Evolutionary conservation across 2,113 vertebrate genomes (phyloP), one percentile per base, ranked within the genome.

Genomic region (Ptilonorhynchus violaceus): DNA sequence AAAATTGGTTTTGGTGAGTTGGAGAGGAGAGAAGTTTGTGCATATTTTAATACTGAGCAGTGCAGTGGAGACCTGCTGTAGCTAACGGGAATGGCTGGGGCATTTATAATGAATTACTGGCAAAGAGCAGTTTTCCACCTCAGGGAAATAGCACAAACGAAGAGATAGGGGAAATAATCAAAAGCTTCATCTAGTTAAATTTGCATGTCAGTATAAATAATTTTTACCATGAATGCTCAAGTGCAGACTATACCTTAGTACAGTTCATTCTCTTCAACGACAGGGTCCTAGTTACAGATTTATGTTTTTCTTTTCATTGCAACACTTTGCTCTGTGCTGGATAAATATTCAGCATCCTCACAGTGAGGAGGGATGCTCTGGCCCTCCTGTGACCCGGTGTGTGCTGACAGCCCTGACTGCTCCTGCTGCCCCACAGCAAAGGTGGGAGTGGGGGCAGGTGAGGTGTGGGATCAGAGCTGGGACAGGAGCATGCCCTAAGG

Each of bases 91-190:
- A 88, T 89, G 93, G 85, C 87, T 96, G 78, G 92, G 87, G 84
- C 87, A 97, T 96, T 96, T 96, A 82, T 91, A 96, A 94, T 93
- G 92, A 96, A 94, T 94, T 92, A 88, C 88, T 93, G 92, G 92
- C 79, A 96, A 92, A 91, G 90, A 81, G 85, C 92, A 53, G 86
- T 96, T 92, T 90, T 90, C 83, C 82, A 95, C 88, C 85, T 94
- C 82, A 35, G 92, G 85, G 88, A 94, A 90, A 90, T 4, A 83
- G 75, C 67, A 64, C 47, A 84, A 93, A 93, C 64, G 85, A 84
- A 75, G 64, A 95, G 79, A 88, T 52, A 55, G 72, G 39, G 44
- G 49, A 78, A 88, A 96, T 86, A 96, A 94, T 94, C 78, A 83
- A 52, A 95, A 94, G 79, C 63, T 96, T 94, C 85, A 89, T 88